Percentiles rank a stretch among this genome's conserved stretches.
Conservation (phyloP, 2,888 invertebrate species). For the Euplagia quadripunctaria region DNA sequence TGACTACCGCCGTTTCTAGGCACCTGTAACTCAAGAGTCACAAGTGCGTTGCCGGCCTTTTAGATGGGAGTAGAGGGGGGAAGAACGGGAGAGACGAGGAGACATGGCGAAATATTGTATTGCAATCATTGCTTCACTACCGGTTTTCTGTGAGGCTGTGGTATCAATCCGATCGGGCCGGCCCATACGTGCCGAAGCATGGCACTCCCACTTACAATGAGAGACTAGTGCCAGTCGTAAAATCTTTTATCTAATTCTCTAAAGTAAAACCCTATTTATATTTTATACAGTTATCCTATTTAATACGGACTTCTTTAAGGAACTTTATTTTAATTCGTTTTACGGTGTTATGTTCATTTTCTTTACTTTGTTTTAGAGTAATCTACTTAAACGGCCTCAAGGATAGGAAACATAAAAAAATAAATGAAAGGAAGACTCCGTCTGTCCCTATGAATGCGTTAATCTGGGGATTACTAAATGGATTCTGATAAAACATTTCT, state of each 20-base stretch:
- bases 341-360: conserved; percentile 34
- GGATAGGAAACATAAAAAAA: conserved; percentile 46
- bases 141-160: too few relatives aligned
- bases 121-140: too few relatives aligned
- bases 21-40: too few relatives aligned
- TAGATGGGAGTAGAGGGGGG: too few relatives aligned
- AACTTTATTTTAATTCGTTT: conserved; percentile 47
- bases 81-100: too few relatives aligned
- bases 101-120: too few relatives aligned
- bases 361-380: conserved; percentile 54
- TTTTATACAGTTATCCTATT: conserved; percentile 31
- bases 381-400: conserved; percentile 48
- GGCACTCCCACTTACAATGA: too few relatives aligned
- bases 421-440: conserved; percentile 36
- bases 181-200: too few relatives aligned
- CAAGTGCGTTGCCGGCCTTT: too few relatives aligned
- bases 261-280: conserved; percentile 31
- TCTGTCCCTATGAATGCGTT: conserved; percentile 52
- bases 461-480: conserved; percentile 55
- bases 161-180: too few relatives aligned
- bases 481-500: conserved; percentile 53
- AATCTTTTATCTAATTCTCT: conserved; percentile 28
- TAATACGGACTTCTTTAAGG: conserved; percentile 37
- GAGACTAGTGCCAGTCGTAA: conserved; percentile 20
- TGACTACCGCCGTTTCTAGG: too few relatives aligned